These are phyloP conservation scores for Rhombomys opimus DNA, from an alignment of 2,113 vertebrate species.

Conservation along the genomic window DNA sequence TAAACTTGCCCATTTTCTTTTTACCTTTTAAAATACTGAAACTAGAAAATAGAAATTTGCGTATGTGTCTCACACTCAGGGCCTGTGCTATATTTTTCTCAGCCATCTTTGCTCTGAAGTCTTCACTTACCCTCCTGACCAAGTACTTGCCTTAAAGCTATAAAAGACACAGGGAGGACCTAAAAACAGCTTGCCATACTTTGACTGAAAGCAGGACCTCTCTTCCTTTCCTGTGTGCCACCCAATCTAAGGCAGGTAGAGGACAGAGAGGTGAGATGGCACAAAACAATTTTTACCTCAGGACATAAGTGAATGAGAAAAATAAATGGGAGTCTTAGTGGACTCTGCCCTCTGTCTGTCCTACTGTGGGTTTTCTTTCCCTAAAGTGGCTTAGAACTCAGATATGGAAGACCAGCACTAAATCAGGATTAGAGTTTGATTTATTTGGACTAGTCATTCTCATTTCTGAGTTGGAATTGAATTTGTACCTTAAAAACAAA, in stretches of 20 bases:
- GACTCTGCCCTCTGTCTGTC: background rate
- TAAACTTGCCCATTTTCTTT: background rate
- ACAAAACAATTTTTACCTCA: background rate
- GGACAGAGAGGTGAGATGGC: accelerated
- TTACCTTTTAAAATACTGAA: background rate
- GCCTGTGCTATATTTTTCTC: background rate
- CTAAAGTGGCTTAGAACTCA: background rate
- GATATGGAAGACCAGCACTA: background rate
- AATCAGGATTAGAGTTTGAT: background rate
- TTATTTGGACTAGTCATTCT: background rate
- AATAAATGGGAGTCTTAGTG: background rate
- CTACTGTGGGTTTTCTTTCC: background rate
- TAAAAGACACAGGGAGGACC: background rate
- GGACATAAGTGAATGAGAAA: background rate
- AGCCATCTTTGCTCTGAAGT: background rate
- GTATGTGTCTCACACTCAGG: background rate
- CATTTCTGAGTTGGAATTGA: slow-evolving; percentile 1
- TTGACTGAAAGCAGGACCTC: background rate
- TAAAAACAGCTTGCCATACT: background rate
- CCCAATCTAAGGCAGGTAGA: background rate
- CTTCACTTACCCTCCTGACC: background rate
- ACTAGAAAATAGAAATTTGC: background rate
- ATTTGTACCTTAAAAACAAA: background rate
- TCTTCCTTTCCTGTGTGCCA: background rate
- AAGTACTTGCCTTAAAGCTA: background rate